phyloP scores from a whole-genome alignment of 2,113 vertebrate species.

The Delphinapterus leucas region DNA sequence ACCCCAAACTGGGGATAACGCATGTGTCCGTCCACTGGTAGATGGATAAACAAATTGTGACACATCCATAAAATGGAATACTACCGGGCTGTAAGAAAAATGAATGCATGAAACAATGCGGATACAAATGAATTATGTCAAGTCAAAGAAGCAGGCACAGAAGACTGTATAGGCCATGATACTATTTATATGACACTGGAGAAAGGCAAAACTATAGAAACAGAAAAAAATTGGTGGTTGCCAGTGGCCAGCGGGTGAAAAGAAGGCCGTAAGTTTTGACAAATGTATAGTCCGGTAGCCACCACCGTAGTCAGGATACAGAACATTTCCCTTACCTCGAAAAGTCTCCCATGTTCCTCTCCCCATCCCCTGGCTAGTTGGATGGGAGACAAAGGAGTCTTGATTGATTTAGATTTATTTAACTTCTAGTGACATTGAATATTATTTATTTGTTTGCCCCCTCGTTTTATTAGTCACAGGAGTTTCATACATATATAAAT shows the following conservation, averaged over 20 bases:
- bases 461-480: background rate
- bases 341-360: background rate
- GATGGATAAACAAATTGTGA: fast-evolving
- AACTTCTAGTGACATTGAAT: background rate
- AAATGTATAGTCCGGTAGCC: fast-evolving
- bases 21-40: fast-evolving
- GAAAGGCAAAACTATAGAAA: background rate
- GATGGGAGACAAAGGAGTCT: background rate
- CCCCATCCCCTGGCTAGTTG: too few species aligned
- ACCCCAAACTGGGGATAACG: background rate
- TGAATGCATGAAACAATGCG: fast-evolving
- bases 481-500: fast-evolving
- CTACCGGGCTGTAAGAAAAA: fast-evolving
- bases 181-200: fast-evolving
- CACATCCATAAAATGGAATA: fast-evolving
- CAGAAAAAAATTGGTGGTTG: fast-evolving
- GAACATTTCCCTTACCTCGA: fast-evolving
- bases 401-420: background rate
- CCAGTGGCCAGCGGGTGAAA: fast-evolving
- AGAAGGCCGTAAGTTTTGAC: fast-evolving
- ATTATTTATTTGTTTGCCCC: background rate
- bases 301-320: fast-evolving
- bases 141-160: fast-evolving
- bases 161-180: fast-evolving
- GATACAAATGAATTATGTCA: fast-evolving